Base-by-base conservation (phyloP, 2,888 invertebrate genomes). In the Cephus runcator region DNA sequence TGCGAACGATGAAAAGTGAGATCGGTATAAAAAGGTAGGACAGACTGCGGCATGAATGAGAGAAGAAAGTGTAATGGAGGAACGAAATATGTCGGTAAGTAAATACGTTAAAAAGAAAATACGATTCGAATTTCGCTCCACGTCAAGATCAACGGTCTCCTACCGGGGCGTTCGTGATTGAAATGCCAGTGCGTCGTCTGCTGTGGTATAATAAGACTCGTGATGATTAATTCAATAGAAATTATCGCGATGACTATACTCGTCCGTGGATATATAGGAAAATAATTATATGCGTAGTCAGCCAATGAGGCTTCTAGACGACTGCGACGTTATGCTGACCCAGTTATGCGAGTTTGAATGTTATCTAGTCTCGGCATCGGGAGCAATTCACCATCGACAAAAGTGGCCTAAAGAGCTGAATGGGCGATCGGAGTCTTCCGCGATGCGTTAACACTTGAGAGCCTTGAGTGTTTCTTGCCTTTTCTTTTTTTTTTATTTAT, bases 311-410 rank as follows among this genome's bases (percentile, higher is more conserved):
- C 4, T 71, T 12, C 71, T 71, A 12, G 23, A 74, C 35, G 74
- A 23, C 12, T 74, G 31, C 34, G 74, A 74, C 74, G 36, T 74
- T 33, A 3, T 15, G 74, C 34, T 34, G 74, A 34, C 74, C 74
- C n/a, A 74, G 31, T 74, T 74, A 74, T 30, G 34, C 35, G 74
- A n/a, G 74, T 74, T 34, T 74, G 34, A 74, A n/a, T 74, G 74
- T n/a, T 34, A 74, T 74, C 74, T 74, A n/a, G 31, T 34, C 74
- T n/a, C 34, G 74, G 30, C 23, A 74, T 74, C 74, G 34, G 74
- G 34, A 35, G 35, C 74, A 34, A 74, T 74, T 74, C 36, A 4
- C 34, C 34, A 74, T 74, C 74, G 12, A 74, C 74, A 34, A 74
- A 74, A 74, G 35, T 30, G 75, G 56, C 40, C 69, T 69, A 23